Base-by-base conservation (phyloP, 2,113 vertebrate species). In the Brachionichthys hirsutus region DNA sequence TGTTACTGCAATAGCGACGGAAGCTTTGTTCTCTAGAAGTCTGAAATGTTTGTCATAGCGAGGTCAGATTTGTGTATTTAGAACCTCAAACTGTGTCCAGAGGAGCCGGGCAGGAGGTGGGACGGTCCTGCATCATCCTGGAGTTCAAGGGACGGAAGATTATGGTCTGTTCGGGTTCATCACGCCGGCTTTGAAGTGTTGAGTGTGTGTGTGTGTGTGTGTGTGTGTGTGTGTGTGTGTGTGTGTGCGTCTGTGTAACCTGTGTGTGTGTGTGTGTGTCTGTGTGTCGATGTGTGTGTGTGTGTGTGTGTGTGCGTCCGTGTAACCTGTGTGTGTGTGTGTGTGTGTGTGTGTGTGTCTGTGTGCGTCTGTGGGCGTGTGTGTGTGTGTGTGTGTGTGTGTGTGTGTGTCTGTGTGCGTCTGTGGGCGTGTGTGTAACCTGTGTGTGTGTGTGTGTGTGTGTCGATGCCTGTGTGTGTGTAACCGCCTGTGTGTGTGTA, bases 81-180 rank as follows among this genome's bases (percentile, higher is more conserved):
- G 3, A 38, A 38, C 10, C 9, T 38, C 12, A 38, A 38, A 38
- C 3, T 69, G 58, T 63, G 77, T 80, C 60, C 87, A 98, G 96
- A 43, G 96, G 96, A 68, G 96, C 96, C 54, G 96, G 95, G 0
- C 96, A 98, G 62, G 96, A 98, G 81, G 96, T 98, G 44, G 96
- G 96, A 81, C 90, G 96, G 49, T 98, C 96, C 67, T 98, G 96
- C 74, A 98, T 98, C 81, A 97, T 98, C 78, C 72, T 98, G 80
- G 95, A 98, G 70, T 98, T 98, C 84, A 98, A 98, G 88, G 96
- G 95, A 76, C 92, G 95, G 62, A 98, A 98, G 85, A 98, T 98
- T 57, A 97, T 98, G 96, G 95, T 98, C 96, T 96, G 95, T 94
- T 97, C 89, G 2, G 8, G 5, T 18, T 9, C 8, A 0, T 53